Conservation (phyloP, 2,797 vertebrate species). For the Cephalopachus bancanus region DNA sequence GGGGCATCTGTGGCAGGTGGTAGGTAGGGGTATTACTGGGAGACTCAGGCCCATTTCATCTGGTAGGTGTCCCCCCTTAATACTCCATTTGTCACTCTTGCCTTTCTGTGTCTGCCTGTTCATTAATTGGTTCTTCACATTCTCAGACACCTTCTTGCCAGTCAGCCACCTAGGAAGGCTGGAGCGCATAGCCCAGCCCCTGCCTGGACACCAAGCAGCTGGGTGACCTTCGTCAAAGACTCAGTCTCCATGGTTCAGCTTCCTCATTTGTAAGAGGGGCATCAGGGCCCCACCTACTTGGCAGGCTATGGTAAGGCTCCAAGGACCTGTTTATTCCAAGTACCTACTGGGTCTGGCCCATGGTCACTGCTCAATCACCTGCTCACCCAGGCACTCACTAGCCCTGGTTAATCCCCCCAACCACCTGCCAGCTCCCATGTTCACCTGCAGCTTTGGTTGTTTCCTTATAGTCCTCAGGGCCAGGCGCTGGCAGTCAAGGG, state of each 20-base stretch:
- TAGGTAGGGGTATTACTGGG: background rate
- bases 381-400: background rate
- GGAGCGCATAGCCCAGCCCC: background rate
- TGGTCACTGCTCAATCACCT: background rate
- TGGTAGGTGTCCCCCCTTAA: background rate
- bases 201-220: background rate
- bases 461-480: background rate
- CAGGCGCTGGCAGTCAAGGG: background rate
- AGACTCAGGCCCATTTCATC: background rate
- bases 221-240: background rate
- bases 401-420: background rate
- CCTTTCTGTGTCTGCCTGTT: rapidly evolving
- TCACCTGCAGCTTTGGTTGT: background rate
- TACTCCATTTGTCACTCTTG: background rate
- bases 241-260: background rate
- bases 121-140: background rate
- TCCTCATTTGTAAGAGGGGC: background rate
- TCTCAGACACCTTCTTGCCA: background rate
- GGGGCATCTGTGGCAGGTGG: background rate
- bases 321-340: background rate
- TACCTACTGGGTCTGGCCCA: background rate
- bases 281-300: background rate
- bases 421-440: too few relatives aligned
- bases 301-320: background rate
- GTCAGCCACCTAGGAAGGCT: background rate